A percentile compares a stretch with the other conserved stretches of the same genome.
Conservation (phyloP, 2,888 invertebrate genomes). For the Catocala nupta region DNA sequence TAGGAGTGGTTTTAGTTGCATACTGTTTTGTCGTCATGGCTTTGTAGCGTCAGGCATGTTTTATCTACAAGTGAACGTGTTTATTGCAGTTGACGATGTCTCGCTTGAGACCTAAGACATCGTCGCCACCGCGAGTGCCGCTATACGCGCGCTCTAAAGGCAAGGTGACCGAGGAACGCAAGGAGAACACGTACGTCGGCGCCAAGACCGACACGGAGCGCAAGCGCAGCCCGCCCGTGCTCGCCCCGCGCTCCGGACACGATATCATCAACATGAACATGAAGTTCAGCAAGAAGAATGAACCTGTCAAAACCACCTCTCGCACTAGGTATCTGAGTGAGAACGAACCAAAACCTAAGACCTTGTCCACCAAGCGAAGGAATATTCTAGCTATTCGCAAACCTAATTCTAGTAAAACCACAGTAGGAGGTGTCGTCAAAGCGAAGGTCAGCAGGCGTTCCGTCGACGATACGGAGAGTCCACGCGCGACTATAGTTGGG, state of each 20-base stretch:
- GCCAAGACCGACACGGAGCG: slow-evolving; percentile 72
- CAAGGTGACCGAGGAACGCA: slow-evolving; percentile 79
- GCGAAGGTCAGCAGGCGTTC: slow-evolving; percentile 68
- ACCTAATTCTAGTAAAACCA: slow-evolving; percentile 76
- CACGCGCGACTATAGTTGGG: slow-evolving; percentile 62
- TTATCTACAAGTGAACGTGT: neutral
- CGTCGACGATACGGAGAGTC: slow-evolving; percentile 71
- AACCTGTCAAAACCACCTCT: slow-evolving; percentile 69
- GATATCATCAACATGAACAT: slow-evolving; percentile 68
- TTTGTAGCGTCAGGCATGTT: neutral
- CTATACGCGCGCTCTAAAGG: slow-evolving; percentile 76
- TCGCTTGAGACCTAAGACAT: slow-evolving; percentile 75
- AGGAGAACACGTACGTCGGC: slow-evolving; percentile 80
- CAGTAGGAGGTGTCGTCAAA: slow-evolving; percentile 66
- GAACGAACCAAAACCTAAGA: slow-evolving; percentile 76
- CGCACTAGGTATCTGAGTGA: slow-evolving; percentile 72
- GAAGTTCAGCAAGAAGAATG: slow-evolving; percentile 71
- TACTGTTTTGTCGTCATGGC: slow-evolving; percentile 6
- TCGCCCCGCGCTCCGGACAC: slow-evolving; percentile 70
- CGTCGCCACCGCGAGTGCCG: slow-evolving; percentile 72
- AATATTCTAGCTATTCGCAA: slow-evolving; percentile 79
- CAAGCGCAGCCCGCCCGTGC: slow-evolving; percentile 58
- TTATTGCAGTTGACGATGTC: slow-evolving; percentile 77
- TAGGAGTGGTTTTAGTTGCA: slow-evolving; percentile 45
- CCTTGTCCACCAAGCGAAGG: slow-evolving; percentile 72